These are phyloP conservation scores for Philopedon plagiatum DNA, from an alignment of 2,888 invertebrate species.

Conservation along the genomic window DNA sequence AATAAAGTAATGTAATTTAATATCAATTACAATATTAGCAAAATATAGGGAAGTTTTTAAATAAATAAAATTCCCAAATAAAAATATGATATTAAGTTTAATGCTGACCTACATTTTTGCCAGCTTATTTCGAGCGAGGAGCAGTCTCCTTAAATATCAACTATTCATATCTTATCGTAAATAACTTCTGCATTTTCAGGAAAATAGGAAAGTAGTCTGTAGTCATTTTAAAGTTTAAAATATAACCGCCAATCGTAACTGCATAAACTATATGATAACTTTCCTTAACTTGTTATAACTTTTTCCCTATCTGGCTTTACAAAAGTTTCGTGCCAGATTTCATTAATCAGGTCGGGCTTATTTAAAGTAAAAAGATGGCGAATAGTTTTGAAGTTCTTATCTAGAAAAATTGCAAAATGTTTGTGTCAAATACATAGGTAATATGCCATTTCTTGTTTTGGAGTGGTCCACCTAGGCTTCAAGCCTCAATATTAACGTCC, in stretches of 20 bases:
- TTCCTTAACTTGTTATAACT: slow-evolving; percentile 49
- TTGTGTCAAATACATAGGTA: neutral
- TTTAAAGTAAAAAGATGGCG: slow-evolving; percentile 40
- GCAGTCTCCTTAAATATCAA: too few relatives aligned
- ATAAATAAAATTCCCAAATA: too few relatives aligned
- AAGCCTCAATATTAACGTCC: too few relatives aligned
- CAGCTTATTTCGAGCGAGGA: neutral
- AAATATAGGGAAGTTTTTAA: too few relatives aligned
- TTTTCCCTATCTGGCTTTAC: slow-evolving; percentile 46
- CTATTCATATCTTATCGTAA: neutral
- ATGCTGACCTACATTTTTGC: too few relatives aligned
- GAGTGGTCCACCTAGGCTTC: too few relatives aligned
- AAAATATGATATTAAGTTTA: too few relatives aligned
- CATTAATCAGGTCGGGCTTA: slow-evolving; percentile 41
- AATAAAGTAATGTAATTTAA: too few relatives aligned
- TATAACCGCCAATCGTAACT: slow-evolving; percentile 49
- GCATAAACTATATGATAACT: slow-evolving; percentile 49
- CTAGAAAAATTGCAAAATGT: slow-evolving; percentile 8
- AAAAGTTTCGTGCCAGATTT: slow-evolving; percentile 48
- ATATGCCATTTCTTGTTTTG: too few relatives aligned
- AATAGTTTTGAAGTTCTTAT: slow-evolving; percentile 33
- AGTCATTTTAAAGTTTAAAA: slow-evolving; percentile 47
- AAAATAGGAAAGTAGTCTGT: slow-evolving; percentile 19
- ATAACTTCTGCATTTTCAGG: neutral
- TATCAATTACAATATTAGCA: too few relatives aligned